Conservation (phyloP, 1,140 invertebrate genomes). For the Drosophila mayri region DNA sequence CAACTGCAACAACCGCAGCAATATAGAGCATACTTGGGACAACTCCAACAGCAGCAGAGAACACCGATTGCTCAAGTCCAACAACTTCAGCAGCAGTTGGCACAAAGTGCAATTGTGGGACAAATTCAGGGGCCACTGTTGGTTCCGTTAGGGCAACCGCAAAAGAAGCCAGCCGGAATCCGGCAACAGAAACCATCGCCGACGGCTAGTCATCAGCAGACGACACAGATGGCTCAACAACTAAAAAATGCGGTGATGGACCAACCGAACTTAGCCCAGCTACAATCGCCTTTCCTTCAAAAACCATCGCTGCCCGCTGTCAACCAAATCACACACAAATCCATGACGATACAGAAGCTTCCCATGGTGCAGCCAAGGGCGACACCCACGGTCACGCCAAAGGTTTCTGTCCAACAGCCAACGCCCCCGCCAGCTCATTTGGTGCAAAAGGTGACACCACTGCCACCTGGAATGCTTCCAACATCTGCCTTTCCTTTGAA, state of each 20-base stretch:
- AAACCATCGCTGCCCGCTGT: constrained; percentile 3
- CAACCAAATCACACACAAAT: constrained; percentile 40
- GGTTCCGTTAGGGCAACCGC: constrained; percentile 4
- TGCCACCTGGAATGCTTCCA: background rate
- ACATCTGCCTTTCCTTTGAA: constrained; percentile 6
- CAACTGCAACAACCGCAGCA: constrained; percentile 26
- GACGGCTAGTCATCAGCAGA: background rate
- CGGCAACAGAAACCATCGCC: constrained; percentile 8
- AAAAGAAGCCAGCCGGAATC: background rate
- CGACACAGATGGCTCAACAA: background rate
- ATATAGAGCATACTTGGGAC: background rate
- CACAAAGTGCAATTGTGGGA: background rate
- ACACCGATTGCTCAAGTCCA: background rate
- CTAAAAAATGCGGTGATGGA: constrained; percentile 15
- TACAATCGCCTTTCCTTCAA: background rate
- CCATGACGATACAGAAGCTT: constrained; percentile 43
- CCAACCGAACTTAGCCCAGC: background rate
- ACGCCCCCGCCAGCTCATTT: constrained; percentile 30
- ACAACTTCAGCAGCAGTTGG: constrained; percentile 7
- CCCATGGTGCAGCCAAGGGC: constrained; percentile 24
- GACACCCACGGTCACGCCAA: background rate
- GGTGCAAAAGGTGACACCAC: constrained; percentile 8
- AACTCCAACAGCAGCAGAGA: constrained; percentile 21
- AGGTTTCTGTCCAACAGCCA: constrained; percentile 1
- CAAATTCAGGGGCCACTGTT: background rate